These are phyloP conservation scores for Bothrops jararaca DNA, from an alignment of 2,113 vertebrate genomes.

Conservation along the genomic window DNA sequence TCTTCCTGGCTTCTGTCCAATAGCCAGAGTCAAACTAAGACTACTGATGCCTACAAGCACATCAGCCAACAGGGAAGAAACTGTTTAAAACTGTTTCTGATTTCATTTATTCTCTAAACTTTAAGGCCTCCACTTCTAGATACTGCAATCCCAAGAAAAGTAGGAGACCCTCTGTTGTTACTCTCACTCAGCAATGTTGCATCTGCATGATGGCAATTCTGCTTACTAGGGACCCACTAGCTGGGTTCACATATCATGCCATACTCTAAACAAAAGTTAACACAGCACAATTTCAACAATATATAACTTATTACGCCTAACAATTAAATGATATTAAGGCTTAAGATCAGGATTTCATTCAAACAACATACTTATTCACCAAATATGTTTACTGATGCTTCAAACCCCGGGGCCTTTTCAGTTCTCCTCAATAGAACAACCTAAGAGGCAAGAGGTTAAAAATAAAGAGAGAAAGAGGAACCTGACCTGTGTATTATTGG, in stretches of 20 bases:
- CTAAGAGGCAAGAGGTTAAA: neutral
- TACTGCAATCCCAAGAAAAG: neutral
- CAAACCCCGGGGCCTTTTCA: neutral
- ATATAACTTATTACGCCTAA: neutral
- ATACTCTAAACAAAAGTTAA: neutral
- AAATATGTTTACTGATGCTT: neutral
- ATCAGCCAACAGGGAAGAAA: neutral
- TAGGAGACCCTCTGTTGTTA: neutral
- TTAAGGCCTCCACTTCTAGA: neutral
- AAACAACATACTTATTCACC: neutral
- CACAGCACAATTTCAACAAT: neutral
- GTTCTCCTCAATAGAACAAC: neutral
- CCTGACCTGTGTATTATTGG: neutral
- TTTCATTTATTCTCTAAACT: neutral
- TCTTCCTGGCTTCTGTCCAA: neutral
- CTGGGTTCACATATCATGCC: neutral
- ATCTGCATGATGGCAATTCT: neutral
- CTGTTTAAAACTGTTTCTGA: neutral
- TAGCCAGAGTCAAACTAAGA: neutral
- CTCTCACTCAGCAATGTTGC: neutral
- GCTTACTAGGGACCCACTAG: neutral
- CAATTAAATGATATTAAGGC: neutral
- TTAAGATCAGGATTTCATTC: neutral
- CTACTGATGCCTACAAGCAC: neutral
- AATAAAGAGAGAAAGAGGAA: neutral